Evolutionary conservation across 1,140 invertebrate genomes (phyloP).

Genomic region (Chironomus striatipennis): DNA sequence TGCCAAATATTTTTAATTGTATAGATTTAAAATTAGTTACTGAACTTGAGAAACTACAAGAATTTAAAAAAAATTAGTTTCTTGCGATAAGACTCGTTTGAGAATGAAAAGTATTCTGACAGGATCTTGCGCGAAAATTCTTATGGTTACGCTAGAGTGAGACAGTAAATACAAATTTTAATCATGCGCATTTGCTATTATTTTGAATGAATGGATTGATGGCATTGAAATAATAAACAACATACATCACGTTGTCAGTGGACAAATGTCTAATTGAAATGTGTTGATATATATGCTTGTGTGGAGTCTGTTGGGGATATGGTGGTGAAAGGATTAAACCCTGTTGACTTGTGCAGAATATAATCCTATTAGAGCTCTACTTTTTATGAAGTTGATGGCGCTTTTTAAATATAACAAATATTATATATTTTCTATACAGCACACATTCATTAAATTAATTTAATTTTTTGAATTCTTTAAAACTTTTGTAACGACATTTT

Average conservation of each 20-base stretch:
- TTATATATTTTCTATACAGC: no score
- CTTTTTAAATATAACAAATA: no score
- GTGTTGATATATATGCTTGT: neutral
- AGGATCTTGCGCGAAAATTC: slow-evolving; percentile 11
- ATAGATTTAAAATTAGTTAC: slow-evolving; percentile 1
- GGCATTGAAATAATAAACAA: slow-evolving; percentile 10
- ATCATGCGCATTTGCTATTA: neutral
- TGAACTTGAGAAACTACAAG: slow-evolving; percentile 12
- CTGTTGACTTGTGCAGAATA: no score
- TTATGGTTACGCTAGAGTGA: neutral
- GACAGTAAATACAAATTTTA: neutral
- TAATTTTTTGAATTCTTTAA: no score
- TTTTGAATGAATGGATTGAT: neutral
- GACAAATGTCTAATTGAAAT: slow-evolving; percentile 9
- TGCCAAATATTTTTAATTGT: neutral
- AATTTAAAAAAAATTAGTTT: slow-evolving; percentile 1
- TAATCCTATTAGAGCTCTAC: no score
- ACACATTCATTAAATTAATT: no score
- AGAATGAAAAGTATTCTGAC: slow-evolving; percentile 9
- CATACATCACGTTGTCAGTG: slow-evolving; percentile 4
- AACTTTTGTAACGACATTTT: no score
- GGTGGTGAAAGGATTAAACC: no score
- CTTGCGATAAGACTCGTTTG: slow-evolving; percentile 6
- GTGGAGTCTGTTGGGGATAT: neutral
- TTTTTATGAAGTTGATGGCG: no score